These are phyloP conservation scores for Oenanthe oenanthe DNA, from an alignment of 2,113 vertebrate genomes.

Conservation along the genomic window DNA sequence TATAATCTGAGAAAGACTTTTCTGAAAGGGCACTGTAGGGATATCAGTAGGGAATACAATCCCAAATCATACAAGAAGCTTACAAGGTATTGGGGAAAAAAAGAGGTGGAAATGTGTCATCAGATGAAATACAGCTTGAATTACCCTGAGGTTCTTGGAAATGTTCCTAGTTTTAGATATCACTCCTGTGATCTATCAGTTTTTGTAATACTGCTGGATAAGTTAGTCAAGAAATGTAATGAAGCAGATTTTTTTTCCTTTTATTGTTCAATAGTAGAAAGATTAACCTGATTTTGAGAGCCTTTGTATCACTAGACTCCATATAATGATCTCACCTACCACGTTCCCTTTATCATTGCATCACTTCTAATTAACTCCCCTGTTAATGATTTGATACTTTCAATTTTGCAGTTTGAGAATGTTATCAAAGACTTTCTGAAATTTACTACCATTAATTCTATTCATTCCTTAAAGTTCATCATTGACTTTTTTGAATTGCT, in stretches of 20 bases:
- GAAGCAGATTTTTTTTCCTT: not conserved
- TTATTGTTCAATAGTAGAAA: not conserved
- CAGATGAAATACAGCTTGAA: not conserved
- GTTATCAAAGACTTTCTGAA: conserved; percentile 29
- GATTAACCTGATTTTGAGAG: not conserved
- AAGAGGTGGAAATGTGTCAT: not conserved
- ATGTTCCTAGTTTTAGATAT: not conserved
- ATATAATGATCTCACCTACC: not conserved
- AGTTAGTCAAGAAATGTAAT: not conserved
- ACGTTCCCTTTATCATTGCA: not conserved
- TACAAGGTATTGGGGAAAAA: not conserved
- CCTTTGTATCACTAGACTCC: not conserved
- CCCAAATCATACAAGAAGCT: not conserved
- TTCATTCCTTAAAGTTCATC: conserved; percentile 27
- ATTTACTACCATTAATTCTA: conserved; percentile 14
- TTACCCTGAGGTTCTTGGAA: not conserved
- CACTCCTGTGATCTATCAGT: not conserved
- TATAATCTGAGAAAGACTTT: not conserved
- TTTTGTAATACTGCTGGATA: not conserved
- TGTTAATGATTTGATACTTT: not conserved
- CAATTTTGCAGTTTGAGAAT: conserved; percentile 14
- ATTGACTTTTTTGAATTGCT: conserved; percentile 24
- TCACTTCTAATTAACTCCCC: conserved; percentile 2
- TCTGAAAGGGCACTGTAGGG: not conserved
- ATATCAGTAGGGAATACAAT: not conserved